phyloP scores from a whole-genome alignment of 2,113 vertebrate species.

The Calypte anna region DNA sequence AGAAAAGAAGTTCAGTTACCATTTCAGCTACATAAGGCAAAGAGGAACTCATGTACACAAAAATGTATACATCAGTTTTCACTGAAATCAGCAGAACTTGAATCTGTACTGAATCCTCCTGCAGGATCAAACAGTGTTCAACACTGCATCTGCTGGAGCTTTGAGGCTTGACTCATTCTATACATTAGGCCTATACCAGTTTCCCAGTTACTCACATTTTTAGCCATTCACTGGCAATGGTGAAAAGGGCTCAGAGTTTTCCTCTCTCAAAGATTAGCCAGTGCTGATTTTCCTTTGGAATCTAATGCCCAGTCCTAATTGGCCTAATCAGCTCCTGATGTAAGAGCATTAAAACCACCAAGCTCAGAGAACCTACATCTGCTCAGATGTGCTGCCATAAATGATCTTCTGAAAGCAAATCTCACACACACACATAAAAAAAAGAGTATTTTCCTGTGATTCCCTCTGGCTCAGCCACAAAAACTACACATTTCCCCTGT shows the following conservation, averaged over 20 bases:
- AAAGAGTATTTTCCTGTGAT: conserved; percentile 6
- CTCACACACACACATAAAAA: neutral
- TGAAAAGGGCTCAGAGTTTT: neutral
- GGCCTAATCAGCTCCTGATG: neutral
- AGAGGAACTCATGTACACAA: neutral
- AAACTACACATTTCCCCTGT: neutral
- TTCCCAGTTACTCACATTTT: neutral
- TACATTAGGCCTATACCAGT: fast-evolving
- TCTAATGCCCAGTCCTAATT: neutral
- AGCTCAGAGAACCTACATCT: neutral
- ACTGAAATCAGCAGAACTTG: neutral
- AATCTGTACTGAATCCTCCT: neutral
- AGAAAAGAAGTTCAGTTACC: neutral
- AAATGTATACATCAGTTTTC: neutral
- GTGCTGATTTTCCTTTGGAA: neutral
- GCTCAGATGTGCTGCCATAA: neutral
- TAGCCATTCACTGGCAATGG: neutral
- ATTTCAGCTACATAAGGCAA: neutral
- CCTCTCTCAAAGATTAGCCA: neutral
- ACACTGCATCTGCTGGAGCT: neutral
- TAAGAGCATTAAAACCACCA: neutral
- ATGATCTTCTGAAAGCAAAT: neutral
- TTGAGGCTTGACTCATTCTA: neutral
- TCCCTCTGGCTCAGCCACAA: neutral
- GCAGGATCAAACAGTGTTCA: neutral